These are phyloP conservation scores for Ectobius pallidus DNA, from an alignment of 2,888 invertebrate genomes.

Conservation along the genomic window DNA sequence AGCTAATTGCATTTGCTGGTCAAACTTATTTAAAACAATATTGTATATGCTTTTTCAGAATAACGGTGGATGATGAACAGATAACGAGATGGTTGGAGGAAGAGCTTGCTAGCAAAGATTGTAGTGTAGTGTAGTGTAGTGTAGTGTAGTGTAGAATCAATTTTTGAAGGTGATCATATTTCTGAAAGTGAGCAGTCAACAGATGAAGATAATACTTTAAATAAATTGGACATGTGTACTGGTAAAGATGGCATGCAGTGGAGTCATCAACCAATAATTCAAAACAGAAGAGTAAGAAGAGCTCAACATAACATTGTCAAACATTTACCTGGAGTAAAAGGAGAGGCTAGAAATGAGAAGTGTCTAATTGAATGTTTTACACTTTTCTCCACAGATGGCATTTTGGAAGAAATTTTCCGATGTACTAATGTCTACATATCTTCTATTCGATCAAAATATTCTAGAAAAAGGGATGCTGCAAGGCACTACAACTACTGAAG, in stretches of 20 bases:
- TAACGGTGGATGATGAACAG: background rate
- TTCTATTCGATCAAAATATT: conserved; percentile 5
- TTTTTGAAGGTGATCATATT: background rate
- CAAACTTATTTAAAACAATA: background rate
- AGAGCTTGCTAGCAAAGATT: background rate
- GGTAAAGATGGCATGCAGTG: background rate
- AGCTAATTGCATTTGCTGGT: background rate
- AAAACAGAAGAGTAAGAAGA: background rate
- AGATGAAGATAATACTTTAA: background rate
- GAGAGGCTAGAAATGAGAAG: background rate
- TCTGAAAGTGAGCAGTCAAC: conserved; percentile 6
- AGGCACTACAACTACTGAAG: too few relatives aligned
- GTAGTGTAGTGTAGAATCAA: background rate
- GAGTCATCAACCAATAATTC: background rate
- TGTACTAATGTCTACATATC: background rate
- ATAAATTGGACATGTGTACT: conserved; percentile 2
- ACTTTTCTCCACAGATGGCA: background rate
- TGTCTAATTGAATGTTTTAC: background rate
- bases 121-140: background rate
- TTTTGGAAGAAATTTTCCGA: background rate
- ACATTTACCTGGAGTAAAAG: background rate
- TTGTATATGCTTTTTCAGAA: background rate
- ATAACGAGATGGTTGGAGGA: too few relatives aligned
- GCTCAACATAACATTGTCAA: background rate
- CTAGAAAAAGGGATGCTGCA: conserved; percentile 30